Percentiles rank a stretch among this genome's conserved stretches.
These are phyloP conservation scores for Scaptomyza flava DNA, from an alignment of 2,888 invertebrate species.

Conservation along the genomic window DNA sequence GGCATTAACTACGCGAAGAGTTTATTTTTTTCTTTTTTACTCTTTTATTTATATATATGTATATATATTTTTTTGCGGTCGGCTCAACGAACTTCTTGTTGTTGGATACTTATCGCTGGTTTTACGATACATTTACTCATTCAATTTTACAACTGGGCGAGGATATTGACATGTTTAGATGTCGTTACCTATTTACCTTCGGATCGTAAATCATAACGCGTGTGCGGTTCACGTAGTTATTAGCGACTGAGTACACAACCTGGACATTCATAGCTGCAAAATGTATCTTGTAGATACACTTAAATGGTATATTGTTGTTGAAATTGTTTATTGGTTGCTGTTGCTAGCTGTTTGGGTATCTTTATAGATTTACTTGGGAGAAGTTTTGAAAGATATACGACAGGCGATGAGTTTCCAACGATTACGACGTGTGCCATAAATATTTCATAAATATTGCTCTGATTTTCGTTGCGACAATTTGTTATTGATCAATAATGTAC, in stretches of 20 bases:
- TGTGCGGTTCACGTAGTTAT: slow-evolving; percentile 59
- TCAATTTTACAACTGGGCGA: slow-evolving; percentile 74
- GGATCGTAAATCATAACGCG: slow-evolving; percentile 77
- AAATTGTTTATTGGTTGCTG: slow-evolving; percentile 20
- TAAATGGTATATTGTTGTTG: slow-evolving; percentile 5
- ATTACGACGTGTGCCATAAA: slow-evolving; percentile 79
- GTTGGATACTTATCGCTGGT: slow-evolving; percentile 65
- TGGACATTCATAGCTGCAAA: slow-evolving; percentile 15
- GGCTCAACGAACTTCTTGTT: slow-evolving; percentile 37
- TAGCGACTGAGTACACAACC: slow-evolving; percentile 29
- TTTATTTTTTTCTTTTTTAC: neutral
- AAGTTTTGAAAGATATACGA: slow-evolving; percentile 76
- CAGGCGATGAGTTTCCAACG: slow-evolving; percentile 76
- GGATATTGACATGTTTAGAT: slow-evolving; percentile 79
- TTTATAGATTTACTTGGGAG: slow-evolving; percentile 79
- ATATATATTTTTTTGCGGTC: slow-evolving; percentile 20
- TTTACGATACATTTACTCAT: slow-evolving; percentile 79
- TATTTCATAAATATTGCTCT: slow-evolving; percentile 80
- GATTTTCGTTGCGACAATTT: slow-evolving; percentile 75
- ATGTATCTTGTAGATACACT: slow-evolving; percentile 69
- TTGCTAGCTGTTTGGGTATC: slow-evolving; percentile 48
- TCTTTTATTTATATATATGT: neutral
- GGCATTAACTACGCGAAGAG: slow-evolving; percentile 35
- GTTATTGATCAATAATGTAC: slow-evolving; percentile 75
- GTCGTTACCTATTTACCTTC: slow-evolving; percentile 77